A percentile compares a stretch with the other conserved stretches of the same genome.
These are phyloP conservation scores for Drosophila mimica DNA, from an alignment of 2,888 invertebrate genomes.

Conservation along the genomic window DNA sequence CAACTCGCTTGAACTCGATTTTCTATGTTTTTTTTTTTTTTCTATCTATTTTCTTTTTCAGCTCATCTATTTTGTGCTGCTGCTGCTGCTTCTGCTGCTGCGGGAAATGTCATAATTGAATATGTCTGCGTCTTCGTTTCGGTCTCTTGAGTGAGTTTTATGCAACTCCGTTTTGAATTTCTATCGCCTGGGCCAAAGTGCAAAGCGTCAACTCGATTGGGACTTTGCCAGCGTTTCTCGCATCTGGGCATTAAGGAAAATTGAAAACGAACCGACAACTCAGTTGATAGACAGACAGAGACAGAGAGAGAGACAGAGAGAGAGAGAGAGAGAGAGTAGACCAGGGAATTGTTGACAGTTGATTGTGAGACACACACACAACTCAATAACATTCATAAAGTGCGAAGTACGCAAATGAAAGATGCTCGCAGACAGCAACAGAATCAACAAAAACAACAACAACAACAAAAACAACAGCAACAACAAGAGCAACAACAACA, in stretches of 20 bases:
- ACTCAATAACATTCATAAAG: constrained; percentile 46
- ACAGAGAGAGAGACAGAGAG: not conserved
- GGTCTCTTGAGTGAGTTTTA: constrained; percentile 57
- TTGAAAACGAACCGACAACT: constrained; percentile 67
- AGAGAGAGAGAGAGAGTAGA: constrained; percentile 12
- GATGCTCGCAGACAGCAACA: constrained; percentile 7
- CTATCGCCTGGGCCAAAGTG: constrained; percentile 44
- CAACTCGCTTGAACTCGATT: constrained; percentile 18
- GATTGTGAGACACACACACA: constrained; percentile 50
- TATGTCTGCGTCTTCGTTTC: constrained; percentile 67
- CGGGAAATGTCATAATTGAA: constrained; percentile 68
- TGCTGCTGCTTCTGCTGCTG: constrained; percentile 2
- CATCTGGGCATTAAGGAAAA: constrained; percentile 61
- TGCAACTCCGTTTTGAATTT: constrained; percentile 64
- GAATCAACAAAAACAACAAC: not conserved
- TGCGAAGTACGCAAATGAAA: constrained; percentile 40
- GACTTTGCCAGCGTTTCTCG: constrained; percentile 45
- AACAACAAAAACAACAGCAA: not conserved
- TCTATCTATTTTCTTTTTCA: not conserved
- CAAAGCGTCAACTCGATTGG: constrained; percentile 45
- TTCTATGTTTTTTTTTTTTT: constrained; percentile 3
- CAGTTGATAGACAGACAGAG: constrained; percentile 48
- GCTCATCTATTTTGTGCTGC: not conserved
- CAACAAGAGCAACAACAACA: not conserved
- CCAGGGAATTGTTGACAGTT: constrained; percentile 56